These are phyloP conservation scores for human DNA, from an alignment of 2,113 vertebrate genomes.

Conservation along the genomic window DNA sequence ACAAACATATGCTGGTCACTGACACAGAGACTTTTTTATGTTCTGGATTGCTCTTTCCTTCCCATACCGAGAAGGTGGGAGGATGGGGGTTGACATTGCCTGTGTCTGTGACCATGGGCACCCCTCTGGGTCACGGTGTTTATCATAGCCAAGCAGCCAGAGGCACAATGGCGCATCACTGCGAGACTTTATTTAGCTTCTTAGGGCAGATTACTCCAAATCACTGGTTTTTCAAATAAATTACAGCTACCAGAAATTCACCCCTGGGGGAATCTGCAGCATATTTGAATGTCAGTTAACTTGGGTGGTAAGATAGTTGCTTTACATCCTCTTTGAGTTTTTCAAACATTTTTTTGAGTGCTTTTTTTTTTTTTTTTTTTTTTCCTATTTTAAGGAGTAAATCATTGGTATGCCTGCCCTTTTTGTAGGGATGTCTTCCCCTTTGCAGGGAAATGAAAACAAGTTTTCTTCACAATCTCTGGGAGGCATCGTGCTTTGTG, in stretches of 20 bases:
- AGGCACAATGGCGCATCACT: constrained; percentile 52
- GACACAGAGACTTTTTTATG: background rate
- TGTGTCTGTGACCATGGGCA: background rate
- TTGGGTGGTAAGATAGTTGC: background rate
- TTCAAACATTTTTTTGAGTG: background rate
- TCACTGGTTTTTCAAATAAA: constrained; percentile 67
- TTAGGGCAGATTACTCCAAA: constrained; percentile 49
- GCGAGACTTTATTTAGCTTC: constrained; percentile 52
- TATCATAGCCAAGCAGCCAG: constrained; percentile 32
- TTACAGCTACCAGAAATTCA: constrained; percentile 54
- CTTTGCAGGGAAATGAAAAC: background rate
- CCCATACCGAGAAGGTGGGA: background rate
- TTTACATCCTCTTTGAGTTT: background rate
- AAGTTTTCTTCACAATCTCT: accelerated
- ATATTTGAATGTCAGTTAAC: constrained; percentile 26
- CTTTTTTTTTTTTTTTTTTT: background rate
- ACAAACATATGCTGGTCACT: background rate
- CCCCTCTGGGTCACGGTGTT: constrained; percentile 24
- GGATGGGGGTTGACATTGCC: background rate
- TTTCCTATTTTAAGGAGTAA: background rate
- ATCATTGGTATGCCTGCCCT: background rate
- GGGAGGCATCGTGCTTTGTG: background rate
- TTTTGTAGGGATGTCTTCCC: accelerated
- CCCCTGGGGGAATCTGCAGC: background rate
- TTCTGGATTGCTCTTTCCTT: background rate